A percentile compares a stretch with the other conserved stretches of the same genome.
These are phyloP conservation scores for Lypha dubia DNA, from an alignment of 2,888 invertebrate genomes.

Conservation along the genomic window DNA sequence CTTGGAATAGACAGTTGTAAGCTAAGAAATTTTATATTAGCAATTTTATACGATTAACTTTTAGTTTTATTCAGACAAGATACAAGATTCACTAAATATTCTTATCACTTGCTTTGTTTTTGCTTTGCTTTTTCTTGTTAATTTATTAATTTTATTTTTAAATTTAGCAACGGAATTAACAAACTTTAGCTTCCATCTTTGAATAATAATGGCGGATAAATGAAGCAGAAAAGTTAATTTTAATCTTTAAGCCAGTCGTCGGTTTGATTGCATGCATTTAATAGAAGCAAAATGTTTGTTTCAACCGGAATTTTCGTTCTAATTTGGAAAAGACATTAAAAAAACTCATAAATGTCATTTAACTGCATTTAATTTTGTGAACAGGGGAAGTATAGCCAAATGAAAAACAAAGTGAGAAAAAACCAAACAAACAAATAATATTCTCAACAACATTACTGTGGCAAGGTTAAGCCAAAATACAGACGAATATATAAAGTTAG, in stretches of 20 bases:
- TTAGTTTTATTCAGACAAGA: background rate
- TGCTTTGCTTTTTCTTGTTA: background rate
- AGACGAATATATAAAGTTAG: background rate
- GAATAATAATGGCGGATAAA: slow-evolving; percentile 42
- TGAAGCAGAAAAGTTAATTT: slow-evolving; percentile 44
- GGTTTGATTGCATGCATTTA: slow-evolving; percentile 17
- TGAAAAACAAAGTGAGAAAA: background rate
- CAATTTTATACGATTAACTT: background rate
- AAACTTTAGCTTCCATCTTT: slow-evolving; percentile 48
- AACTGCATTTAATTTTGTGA: slow-evolving; percentile 22
- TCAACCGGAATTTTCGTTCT: slow-evolving; percentile 59
- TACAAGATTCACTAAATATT: slow-evolving; percentile 22
- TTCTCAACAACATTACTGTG: background rate
- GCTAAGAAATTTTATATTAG: slow-evolving; percentile 54
- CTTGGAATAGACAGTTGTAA: slow-evolving; percentile 3
- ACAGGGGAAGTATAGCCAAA: slow-evolving; percentile 51
- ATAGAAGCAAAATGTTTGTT: slow-evolving; percentile 20
- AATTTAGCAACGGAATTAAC: background rate
- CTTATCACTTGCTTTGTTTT: background rate
- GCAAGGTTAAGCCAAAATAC: background rate
- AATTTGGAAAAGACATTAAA: slow-evolving; percentile 48
- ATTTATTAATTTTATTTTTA: slow-evolving; percentile 20
- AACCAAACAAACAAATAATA: background rate
- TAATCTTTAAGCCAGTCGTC: slow-evolving; percentile 6
- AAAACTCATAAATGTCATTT: slow-evolving; percentile 48